A percentile compares a stretch with the other conserved stretches of the same genome.
Conservation (phyloP, 2,113 vertebrate genomes). For the Nicator chloris region DNA sequence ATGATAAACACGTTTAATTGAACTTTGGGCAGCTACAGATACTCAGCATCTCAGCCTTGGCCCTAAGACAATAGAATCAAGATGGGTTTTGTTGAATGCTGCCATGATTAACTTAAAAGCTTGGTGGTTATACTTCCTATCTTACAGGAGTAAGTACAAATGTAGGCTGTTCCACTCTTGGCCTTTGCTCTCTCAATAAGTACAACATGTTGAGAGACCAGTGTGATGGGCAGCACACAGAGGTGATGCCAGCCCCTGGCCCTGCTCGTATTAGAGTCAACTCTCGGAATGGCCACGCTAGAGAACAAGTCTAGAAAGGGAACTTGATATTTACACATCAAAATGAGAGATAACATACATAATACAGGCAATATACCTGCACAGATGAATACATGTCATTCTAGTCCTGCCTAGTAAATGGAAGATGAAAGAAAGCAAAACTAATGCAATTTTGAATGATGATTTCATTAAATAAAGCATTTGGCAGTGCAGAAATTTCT, state of each 20-base stretch:
- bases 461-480: background rate
- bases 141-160: background rate
- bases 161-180: background rate
- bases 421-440: background rate
- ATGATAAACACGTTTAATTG: background rate
- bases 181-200: background rate
- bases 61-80: background rate
- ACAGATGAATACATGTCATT: background rate
- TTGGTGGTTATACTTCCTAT: background rate
- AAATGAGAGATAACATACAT: background rate
- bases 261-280: background rate
- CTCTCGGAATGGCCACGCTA: background rate
- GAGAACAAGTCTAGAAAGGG: background rate
- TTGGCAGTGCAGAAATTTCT: background rate
- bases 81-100: background rate
- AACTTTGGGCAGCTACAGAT: background rate
- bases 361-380: background rate
- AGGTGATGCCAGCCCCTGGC: background rate
- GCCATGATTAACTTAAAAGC: background rate
- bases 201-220: background rate
- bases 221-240: background rate
- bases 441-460: background rate
- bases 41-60: background rate
- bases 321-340: background rate
- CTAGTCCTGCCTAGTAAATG: background rate